Evolutionary conservation across 2,888 invertebrate species (phyloP).

Genomic region (Pheosia gnoma): DNA sequence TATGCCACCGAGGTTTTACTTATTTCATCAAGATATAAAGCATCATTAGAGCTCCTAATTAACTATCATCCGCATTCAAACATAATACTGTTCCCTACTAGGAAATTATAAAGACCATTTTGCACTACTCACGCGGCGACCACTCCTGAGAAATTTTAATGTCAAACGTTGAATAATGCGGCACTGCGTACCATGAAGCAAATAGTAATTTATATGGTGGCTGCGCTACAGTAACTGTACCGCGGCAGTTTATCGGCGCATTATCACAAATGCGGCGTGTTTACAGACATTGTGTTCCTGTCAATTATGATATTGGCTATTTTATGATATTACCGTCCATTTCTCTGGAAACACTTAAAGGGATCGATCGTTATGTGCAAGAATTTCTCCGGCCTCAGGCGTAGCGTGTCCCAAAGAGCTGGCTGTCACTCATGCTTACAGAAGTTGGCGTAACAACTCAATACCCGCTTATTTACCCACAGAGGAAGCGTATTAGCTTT

Average conservation of each 20-base stretch:
- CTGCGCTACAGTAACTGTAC: slow-evolving; percentile 39
- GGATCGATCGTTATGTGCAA: slow-evolving; percentile 52
- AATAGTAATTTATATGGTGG: slow-evolving; percentile 41
- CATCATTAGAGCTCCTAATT: slow-evolving; percentile 21
- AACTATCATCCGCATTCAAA: slow-evolving; percentile 32
- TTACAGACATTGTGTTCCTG: slow-evolving; percentile 48
- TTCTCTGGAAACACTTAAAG: slow-evolving; percentile 56
- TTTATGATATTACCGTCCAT: slow-evolving; percentile 54
- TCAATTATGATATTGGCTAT: slow-evolving; percentile 57
- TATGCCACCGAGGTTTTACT: slow-evolving; percentile 14
- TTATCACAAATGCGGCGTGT: slow-evolving; percentile 44
- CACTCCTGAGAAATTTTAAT: slow-evolving; percentile 27
- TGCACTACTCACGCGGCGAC: slow-evolving; percentile 29
- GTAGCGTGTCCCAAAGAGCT: slow-evolving; percentile 40
- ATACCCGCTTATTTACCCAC: slow-evolving; percentile 54
- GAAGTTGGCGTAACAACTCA: slow-evolving; percentile 54
- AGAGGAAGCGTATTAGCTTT: slow-evolving; percentile 45
- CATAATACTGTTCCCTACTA: slow-evolving; percentile 23
- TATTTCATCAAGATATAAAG: slow-evolving; percentile 34
- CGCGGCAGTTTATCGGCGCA: slow-evolving; percentile 30
- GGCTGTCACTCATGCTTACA: slow-evolving; percentile 65
- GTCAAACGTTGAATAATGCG: slow-evolving; percentile 27
- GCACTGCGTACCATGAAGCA: slow-evolving; percentile 30
- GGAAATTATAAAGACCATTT: slow-evolving; percentile 22
- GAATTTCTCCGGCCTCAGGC: slow-evolving; percentile 57